Base-by-base conservation (phyloP, 2,888 invertebrate species). In the Heliconius hortense region DNA sequence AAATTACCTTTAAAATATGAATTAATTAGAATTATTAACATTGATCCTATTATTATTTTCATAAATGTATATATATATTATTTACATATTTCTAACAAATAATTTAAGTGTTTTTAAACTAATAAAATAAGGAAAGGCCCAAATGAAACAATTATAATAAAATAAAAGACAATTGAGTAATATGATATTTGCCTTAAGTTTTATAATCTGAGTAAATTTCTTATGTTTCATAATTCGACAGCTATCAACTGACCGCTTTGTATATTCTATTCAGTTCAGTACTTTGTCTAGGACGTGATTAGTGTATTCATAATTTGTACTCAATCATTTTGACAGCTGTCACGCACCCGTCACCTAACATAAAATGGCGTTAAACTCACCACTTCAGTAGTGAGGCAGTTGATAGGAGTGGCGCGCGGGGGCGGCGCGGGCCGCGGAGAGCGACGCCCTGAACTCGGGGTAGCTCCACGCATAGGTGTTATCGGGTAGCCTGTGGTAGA, bases 331-430 rank as follows among this genome's bases (percentile, higher is more conserved):
- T 48, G 48, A 48, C 48, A 67, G 35, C 64, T 64, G 35, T 64
- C 64, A 43, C 43, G 15, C 43, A 64, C 4, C 21, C 35, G 35
- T 63, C 21, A 64, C 24, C 13, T 24, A 24, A 24, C 4, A 21
- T 31, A 31, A 18, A 66, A 24, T n/a, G 24, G n/a, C 31, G 60
- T 21, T 68, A 56, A 8, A 95, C 96, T 96, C 94, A 97, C 97
- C 96, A 97, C 96, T 96, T 97, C 97, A 82, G 96, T 96, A 84
- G 97, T 97, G 85, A 97, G 96, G 90, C 96, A 97, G 91, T 96
- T 97, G 87, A 97, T 95, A 84, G 93, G 88, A 82, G 88, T 81
- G 73, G 86, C 80, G 79, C 91, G 87, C 83, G 89, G 94, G 56
- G 87, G 95, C 77, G 86, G 93, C 76, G 90, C 93, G 5, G 93